Base-by-base conservation (phyloP, 2,888 invertebrate species). In the Plemyria rubiginata region DNA sequence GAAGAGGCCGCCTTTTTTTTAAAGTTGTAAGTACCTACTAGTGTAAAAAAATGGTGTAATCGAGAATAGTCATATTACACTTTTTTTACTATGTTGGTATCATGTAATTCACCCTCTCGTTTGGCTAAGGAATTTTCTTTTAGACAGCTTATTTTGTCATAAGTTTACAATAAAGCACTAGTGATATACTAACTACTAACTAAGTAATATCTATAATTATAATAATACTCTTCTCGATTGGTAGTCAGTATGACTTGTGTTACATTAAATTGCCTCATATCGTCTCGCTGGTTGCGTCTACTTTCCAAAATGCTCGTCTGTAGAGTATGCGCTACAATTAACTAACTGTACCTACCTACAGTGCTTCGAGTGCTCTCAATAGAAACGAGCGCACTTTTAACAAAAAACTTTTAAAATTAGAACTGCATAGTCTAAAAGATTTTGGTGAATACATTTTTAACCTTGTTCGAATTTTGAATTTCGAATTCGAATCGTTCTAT, bases 301-400 rank as follows among this genome's bases (percentile, higher is more conserved):
- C 90, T 91, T 92, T 91, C 91, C 85, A 92, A 92, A 92, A 89
- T 84, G 81, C 84, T 83, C 85, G 79, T 78, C 79, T 70, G 80
- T 74, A 76, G 76, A 79, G 75, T 79, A 77, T 77, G 74, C 78
- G 68, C 67, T 71, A 77, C 80, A 81, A 82, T 79, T 77, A 75
- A 71, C 65, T 60, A 53, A n/a, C n/a, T n/a, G n/a, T n/a, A n/a
- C n/a, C n/a, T 65, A 74, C 75, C 68, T 72, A 71, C 80, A 85
- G 84, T 86, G 71, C 79, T 82, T 80, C 75, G 74, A 46, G 61
- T 65, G 65, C 60, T 69, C 66, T 68, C 69, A 43, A 53, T 43
- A 55, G 61, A 55, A 58, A 48, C 46, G 43, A 56, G 54, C 60
- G 56, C 48, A 60, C 56, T 63, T 53, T 54, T 15, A 15, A 41